Percentiles rank a stretch among this genome's conserved stretches.
phyloP scores from a whole-genome alignment of 2,888 invertebrate genomes.

The Stenolophus ochropezus region DNA sequence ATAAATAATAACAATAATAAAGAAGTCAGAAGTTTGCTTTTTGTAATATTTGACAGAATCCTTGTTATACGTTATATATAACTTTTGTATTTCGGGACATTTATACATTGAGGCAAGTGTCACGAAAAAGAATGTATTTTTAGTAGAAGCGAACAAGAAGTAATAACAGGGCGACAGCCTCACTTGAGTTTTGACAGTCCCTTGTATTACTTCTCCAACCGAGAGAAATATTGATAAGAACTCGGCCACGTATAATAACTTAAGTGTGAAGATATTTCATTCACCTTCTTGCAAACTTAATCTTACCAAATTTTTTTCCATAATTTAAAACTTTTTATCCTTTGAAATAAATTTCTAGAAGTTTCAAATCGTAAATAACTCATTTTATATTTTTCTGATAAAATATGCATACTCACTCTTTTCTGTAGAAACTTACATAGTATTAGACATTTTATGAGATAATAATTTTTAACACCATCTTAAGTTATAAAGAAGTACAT shows the following conservation, averaged over 20 bases:
- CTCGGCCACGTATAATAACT: constrained; percentile 25
- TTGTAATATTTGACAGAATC: constrained; percentile 25
- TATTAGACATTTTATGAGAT: not conserved
- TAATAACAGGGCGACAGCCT: constrained; percentile 24
- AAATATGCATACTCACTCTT: constrained; percentile 5
- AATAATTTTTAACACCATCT: not conserved
- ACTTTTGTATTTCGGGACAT: constrained; percentile 17
- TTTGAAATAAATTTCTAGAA: not conserved
- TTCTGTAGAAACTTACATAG: not conserved
- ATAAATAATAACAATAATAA: constrained; percentile 34
- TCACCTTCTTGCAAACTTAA: not conserved
- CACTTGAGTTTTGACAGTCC: constrained; percentile 25
- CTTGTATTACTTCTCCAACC: constrained; percentile 21
- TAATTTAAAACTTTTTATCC: constrained; percentile 14
- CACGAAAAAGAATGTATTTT: constrained; percentile 36
- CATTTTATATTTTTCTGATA: constrained; percentile 17
- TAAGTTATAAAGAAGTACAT: not conserved
- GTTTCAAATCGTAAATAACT: constrained; percentile 28
- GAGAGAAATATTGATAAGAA: constrained; percentile 37
- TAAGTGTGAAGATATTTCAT: constrained; percentile 34
- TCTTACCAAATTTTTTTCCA: not conserved
- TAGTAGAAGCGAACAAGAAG: constrained; percentile 12
- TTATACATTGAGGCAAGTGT: constrained; percentile 26
- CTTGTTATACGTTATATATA: constrained; percentile 31
- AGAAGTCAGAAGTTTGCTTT: constrained; percentile 13